A percentile compares a stretch with the other conserved stretches of the same genome.
phyloP scores from a whole-genome alignment of 1,140 invertebrate species.

The Drosophila pandora region DNA sequence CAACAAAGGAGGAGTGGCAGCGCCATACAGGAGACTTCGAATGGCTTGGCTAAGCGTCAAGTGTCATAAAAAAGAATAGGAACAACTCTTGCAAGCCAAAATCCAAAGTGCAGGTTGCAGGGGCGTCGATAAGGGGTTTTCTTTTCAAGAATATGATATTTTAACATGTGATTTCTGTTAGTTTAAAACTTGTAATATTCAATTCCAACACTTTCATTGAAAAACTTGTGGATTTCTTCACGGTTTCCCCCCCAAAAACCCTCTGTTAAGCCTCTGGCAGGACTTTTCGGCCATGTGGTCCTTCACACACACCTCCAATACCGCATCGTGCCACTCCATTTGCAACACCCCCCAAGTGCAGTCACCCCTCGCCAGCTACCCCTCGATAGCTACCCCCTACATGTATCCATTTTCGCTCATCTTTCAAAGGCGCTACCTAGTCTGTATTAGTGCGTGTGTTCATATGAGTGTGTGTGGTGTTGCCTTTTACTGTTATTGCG shows the following conservation, averaged over 20 bases:
- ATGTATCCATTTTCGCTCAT: constrained; percentile 65
- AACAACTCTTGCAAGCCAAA: constrained; percentile 78
- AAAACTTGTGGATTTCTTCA: too few relatives aligned
- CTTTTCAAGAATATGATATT: constrained; percentile 25
- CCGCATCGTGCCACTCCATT: constrained; percentile 3
- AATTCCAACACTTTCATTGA: too few relatives aligned
- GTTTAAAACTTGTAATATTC: too few relatives aligned
- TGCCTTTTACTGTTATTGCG: constrained; percentile 26
- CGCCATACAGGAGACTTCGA: constrained; percentile 1
- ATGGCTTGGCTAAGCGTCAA: constrained; percentile 71
- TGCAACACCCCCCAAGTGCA: not conserved
- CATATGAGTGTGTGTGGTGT: constrained; percentile 23
- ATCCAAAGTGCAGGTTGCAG: constrained; percentile 68
- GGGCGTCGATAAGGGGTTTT: constrained; percentile 8
- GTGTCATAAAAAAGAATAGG: constrained; percentile 75
- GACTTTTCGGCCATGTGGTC: constrained; percentile 30
- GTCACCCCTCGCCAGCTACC: constrained; percentile 23
- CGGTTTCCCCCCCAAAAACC: too few relatives aligned
- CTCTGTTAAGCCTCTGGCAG: not conserved
- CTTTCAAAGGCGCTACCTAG: constrained; percentile 73
- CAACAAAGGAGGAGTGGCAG: constrained; percentile 12
- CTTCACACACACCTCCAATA: constrained; percentile 35
- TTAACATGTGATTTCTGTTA: too few relatives aligned
- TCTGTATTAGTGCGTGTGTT: constrained; percentile 8
- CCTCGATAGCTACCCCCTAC: too few relatives aligned